These are phyloP conservation scores for Cyclura pinguis DNA, from an alignment of 2,797 vertebrate species.

Conservation along the genomic window DNA sequence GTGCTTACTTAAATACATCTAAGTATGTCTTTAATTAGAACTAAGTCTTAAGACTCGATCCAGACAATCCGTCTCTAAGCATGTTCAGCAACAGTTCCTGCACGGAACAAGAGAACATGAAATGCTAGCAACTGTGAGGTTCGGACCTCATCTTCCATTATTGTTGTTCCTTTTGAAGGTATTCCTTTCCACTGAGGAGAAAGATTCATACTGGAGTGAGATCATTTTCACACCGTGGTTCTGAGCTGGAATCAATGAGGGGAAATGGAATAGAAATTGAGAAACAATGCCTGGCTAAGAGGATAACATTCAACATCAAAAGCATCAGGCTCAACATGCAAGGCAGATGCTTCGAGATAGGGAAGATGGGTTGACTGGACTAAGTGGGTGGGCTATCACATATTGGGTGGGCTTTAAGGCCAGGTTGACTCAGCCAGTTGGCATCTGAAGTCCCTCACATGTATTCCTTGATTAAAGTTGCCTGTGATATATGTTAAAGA, in stretches of 20 bases:
- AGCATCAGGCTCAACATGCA: conserved; percentile 37
- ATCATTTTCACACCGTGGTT: conserved; percentile 25
- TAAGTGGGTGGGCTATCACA: conserved; percentile 47
- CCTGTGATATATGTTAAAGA: conserved; percentile 20
- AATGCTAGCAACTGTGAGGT: neutral
- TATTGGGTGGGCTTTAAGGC: conserved; percentile 15
- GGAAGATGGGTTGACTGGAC: conserved; percentile 52
- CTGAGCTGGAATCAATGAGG: conserved; percentile 32
- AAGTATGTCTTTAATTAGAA: conserved; percentile 61
- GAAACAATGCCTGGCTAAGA: conserved; percentile 40
- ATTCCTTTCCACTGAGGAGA: neutral
- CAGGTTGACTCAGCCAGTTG: conserved; percentile 60
- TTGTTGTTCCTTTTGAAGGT: conserved; percentile 39
- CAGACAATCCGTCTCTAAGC: conserved; percentile 42
- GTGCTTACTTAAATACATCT: conserved; percentile 45
- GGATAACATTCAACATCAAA: conserved; percentile 54
- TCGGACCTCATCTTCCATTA: conserved; percentile 34
- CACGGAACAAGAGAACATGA: conserved; percentile 41
- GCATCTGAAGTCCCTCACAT: conserved; percentile 41
- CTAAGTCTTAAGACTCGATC: conserved; percentile 28
- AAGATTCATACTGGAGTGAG: conserved; percentile 37
- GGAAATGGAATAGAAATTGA: conserved; percentile 58
- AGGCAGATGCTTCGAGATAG: conserved; percentile 54
- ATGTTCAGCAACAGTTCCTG: conserved; percentile 40
- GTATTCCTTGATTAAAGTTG: conserved; percentile 19